These are phyloP conservation scores for human (Homo sapiens) DNA, from an alignment of 2,113 vertebrate species.

Conservation along the genomic window DNA sequence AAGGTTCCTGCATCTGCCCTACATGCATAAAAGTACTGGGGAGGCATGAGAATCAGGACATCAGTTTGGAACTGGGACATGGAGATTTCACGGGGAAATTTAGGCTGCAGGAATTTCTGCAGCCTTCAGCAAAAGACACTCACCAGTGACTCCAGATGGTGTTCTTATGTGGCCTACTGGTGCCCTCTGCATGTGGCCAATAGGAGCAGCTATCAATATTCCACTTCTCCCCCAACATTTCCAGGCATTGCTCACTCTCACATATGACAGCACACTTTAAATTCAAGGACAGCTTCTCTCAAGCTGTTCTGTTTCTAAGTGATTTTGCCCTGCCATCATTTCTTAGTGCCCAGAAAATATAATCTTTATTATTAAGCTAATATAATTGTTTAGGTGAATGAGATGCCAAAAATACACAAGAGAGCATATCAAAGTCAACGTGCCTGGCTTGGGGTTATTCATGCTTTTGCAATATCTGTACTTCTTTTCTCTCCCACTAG, in stretches of 20 bases:
- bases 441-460: background rate
- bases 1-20: background rate
- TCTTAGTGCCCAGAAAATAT: background rate
- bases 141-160: too few relatives aligned
- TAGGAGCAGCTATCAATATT: background rate
- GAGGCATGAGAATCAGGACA: background rate
- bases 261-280: background rate
- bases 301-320: background rate
- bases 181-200: background rate
- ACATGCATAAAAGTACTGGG: too few relatives aligned
- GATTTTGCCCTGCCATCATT: background rate
- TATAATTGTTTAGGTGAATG: background rate
- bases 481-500: background rate
- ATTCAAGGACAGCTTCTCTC: background rate
- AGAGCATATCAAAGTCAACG: background rate
- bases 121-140: background rate
- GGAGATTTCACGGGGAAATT: background rate
- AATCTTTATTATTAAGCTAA: slow-evolving; percentile 27
- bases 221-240: background rate
- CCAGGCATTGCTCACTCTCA: background rate
- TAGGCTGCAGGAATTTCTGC: background rate
- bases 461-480: background rate
- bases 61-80: background rate
- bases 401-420: background rate
- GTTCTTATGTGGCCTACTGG: background rate